These are phyloP conservation scores for Scrobipalpa costella DNA, from an alignment of 2,888 invertebrate species.

Conservation along the genomic window DNA sequence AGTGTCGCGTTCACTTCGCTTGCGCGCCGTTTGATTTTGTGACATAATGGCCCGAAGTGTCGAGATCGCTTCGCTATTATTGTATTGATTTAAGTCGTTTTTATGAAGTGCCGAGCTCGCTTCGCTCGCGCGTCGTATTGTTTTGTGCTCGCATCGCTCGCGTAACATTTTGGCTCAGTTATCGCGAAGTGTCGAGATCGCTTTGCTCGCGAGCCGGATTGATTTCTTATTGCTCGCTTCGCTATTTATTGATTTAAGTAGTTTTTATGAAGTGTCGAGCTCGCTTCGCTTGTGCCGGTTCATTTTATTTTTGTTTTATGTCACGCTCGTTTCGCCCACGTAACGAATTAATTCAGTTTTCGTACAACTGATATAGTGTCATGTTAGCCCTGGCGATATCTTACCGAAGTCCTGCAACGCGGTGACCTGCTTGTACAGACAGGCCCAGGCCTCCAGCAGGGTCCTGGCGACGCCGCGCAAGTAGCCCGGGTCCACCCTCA, in stretches of 20 bases:
- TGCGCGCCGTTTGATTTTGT: too few relatives aligned
- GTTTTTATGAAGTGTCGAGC: too few relatives aligned
- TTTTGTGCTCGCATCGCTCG: background rate
- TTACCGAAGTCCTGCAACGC: conserved; percentile 34
- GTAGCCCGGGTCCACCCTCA: conserved; percentile 74
- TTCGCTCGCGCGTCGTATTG: background rate
- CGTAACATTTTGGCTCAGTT: background rate
- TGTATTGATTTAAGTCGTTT: background rate
- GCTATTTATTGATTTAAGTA: too few relatives aligned
- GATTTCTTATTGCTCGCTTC: too few relatives aligned
- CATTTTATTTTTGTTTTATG: too few relatives aligned
- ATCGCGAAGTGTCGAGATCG: background rate
- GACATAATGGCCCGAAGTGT: too few relatives aligned
- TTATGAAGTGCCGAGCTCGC: background rate
- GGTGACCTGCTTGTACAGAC: conserved; percentile 56
- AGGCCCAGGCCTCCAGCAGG: conserved; percentile 79
- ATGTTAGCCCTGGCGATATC: background rate
- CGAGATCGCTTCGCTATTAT: background rate
- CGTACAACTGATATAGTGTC: background rate
- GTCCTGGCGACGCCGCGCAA: conserved; percentile 71
- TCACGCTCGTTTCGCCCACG: too few relatives aligned
- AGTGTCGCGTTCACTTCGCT: too few relatives aligned
- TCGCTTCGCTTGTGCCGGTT: too few relatives aligned
- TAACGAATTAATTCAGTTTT: too few relatives aligned
- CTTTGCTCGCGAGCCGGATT: background rate